Evolutionary conservation across 2,113 vertebrate genomes (phyloP).

Genomic region (Numenius arquata): DNA sequence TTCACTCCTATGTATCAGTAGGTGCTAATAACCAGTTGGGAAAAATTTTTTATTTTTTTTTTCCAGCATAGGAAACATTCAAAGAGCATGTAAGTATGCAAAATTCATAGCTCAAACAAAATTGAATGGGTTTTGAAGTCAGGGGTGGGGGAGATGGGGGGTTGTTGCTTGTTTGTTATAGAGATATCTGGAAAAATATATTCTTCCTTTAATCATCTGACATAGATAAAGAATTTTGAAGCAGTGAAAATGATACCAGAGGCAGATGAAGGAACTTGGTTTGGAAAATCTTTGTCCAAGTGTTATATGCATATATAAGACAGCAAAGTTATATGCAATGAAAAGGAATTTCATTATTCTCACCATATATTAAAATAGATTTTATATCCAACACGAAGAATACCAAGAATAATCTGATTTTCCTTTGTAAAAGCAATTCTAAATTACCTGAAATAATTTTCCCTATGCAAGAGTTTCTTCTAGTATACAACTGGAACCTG

Average conservation of each 20-base stretch:
- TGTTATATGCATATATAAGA: neutral
- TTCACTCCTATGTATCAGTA: neutral
- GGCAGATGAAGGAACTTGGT: neutral
- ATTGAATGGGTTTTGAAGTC: neutral
- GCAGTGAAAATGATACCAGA: neutral
- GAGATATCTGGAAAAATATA: neutral
- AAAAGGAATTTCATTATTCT: neutral
- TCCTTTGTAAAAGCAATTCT: neutral
- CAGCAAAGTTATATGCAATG: neutral
- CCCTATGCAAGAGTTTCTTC: neutral
- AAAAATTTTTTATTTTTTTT: neutral
- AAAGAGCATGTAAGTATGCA: neutral
- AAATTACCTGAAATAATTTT: neutral
- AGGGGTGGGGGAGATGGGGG: fast-evolving
- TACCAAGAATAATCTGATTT: neutral
- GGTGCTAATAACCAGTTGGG: neutral
- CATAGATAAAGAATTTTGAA: neutral
- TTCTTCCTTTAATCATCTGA: neutral
- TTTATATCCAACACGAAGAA: neutral
- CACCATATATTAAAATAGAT: neutral
- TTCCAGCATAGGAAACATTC: neutral
- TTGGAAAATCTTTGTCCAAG: neutral
- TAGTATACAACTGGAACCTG: neutral
- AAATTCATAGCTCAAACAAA: neutral
- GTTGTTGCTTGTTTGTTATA: neutral